Evolutionary conservation across 2,797 vertebrate genomes (phyloP).

Genomic region (Nannoperca australis): DNA sequence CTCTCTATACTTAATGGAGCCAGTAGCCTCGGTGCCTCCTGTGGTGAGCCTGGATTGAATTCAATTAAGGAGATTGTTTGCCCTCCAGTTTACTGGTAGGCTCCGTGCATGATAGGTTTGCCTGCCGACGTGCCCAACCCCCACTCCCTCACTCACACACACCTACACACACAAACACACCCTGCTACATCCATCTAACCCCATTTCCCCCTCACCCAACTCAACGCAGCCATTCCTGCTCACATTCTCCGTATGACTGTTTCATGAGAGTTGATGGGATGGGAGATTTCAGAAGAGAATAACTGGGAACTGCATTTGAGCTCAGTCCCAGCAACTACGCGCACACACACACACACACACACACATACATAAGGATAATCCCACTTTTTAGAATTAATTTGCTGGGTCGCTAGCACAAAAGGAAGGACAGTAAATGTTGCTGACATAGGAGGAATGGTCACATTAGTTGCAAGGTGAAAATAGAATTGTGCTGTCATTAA

Average conservation of each 20-base stretch:
- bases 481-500: slow-evolving; percentile 63
- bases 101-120: slow-evolving; percentile 67
- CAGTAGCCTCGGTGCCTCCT: slow-evolving; percentile 63
- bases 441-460: slow-evolving; percentile 65
- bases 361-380: slow-evolving; percentile 51
- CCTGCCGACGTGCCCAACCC: slow-evolving; percentile 18
- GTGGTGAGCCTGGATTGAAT: slow-evolving; percentile 75
- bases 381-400: slow-evolving; percentile 61
- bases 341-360: slow-evolving; percentile 18
- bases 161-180: slow-evolving; percentile 27
- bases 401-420: slow-evolving; percentile 35
- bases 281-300: slow-evolving; percentile 44
- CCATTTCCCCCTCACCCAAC: slow-evolving; percentile 35
- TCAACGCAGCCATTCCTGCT: not conserved
- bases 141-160: not conserved
- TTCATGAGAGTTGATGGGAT: slow-evolving; percentile 28
- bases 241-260: no score
- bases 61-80: slow-evolving; percentile 83
- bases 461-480: slow-evolving; percentile 77
- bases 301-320: slow-evolving; percentile 34
- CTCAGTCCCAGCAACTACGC: slow-evolving; percentile 32
- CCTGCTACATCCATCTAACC: slow-evolving; percentile 30
- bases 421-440: slow-evolving; percentile 66
- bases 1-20: slow-evolving; percentile 60
- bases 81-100: slow-evolving; percentile 73